phyloP scores from a whole-genome alignment of 2,113 vertebrate species.

The Mungos mungo region DNA sequence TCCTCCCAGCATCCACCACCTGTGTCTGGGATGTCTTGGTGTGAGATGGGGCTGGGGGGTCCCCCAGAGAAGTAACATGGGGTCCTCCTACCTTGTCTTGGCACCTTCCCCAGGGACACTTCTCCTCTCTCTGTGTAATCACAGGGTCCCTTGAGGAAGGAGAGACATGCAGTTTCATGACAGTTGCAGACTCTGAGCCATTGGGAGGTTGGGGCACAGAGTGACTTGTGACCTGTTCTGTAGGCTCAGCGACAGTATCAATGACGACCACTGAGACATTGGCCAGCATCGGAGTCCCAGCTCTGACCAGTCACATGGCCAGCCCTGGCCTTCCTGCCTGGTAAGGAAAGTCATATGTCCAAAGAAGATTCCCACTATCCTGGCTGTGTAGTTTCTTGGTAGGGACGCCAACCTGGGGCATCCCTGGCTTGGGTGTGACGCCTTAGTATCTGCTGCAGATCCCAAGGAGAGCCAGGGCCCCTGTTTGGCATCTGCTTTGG shows the following conservation, averaged over 20 bases:
- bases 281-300: not conserved
- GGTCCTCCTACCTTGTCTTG: not conserved
- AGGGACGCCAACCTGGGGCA: not conserved
- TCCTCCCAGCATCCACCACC: not conserved
- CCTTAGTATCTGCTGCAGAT: not conserved
- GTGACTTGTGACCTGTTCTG: not conserved
- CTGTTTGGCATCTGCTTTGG: not conserved
- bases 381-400: not conserved
- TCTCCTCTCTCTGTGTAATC: not conserved
- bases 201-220: not conserved
- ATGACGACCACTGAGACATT: not conserved
- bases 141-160: not conserved
- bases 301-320: not conserved
- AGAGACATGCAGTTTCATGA: not conserved
- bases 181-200: not conserved
- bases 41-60: not conserved
- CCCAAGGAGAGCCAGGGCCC: not conserved
- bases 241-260: not conserved
- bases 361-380: not conserved
- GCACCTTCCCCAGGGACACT: not conserved
- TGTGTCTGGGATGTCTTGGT: not conserved
- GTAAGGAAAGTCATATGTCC: not conserved
- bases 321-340: not conserved
- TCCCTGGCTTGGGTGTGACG: not conserved
- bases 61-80: not conserved